A percentile compares a stretch with the other conserved stretches of the same genome.
Conservation (phyloP, 2,888 invertebrate genomes). For the Lamellibrachia satsuma region DNA sequence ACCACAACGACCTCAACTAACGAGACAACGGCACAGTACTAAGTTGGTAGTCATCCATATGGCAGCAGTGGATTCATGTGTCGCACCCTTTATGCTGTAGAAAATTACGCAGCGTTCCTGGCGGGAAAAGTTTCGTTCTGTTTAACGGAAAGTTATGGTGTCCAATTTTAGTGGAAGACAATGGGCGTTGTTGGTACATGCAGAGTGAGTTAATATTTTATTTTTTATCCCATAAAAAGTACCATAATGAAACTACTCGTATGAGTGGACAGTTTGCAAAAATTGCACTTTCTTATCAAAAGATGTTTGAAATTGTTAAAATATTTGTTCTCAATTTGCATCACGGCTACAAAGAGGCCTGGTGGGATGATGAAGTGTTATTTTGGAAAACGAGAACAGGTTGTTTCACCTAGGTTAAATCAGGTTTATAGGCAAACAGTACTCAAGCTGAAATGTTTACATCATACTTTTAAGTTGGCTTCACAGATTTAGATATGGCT, state of each 20-base stretch:
- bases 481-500: no score
- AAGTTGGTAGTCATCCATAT: not conserved
- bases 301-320: not conserved
- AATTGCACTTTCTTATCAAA: not conserved
- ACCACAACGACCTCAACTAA: conserved; percentile 52
- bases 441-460: no score
- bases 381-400: no score
- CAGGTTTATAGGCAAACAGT: no score
- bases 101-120: not conserved
- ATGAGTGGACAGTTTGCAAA: not conserved
- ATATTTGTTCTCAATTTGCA: not conserved
- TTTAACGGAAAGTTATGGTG: not conserved
- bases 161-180: not conserved
- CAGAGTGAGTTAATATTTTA: not conserved
- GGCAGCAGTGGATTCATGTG: not conserved
- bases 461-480: no score
- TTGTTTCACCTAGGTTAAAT: no score
- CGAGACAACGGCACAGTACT: conserved; percentile 21
- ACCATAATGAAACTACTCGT: not conserved
- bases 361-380: not conserved
- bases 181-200: not conserved
- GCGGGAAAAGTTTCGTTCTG: not conserved
- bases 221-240: not conserved
- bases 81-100: not conserved
- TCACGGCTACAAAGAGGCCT: not conserved